A percentile compares a stretch with the other conserved stretches of the same genome.
Evolutionary conservation across 2,888 invertebrate genomes (phyloP).

Genomic region (Helleia helle): DNA sequence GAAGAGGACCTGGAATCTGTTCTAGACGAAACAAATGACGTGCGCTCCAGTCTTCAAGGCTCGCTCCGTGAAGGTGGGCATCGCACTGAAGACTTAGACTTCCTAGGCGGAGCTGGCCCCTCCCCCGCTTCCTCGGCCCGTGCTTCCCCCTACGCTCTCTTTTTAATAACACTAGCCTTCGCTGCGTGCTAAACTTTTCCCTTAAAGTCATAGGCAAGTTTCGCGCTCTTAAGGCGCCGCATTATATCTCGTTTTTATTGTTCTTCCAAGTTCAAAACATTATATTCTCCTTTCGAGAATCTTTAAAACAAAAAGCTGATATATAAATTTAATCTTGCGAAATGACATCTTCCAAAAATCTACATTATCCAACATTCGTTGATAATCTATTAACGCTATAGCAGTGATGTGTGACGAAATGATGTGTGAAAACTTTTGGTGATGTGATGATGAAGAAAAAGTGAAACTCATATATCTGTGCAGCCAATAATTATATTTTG

Average conservation of each 20-base stretch:
- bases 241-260: constrained; percentile 4
- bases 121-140: constrained; percentile 32
- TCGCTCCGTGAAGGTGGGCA: constrained; percentile 76
- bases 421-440: no score
- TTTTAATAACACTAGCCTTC: constrained; percentile 52
- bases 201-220: constrained; percentile 29
- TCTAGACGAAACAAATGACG: constrained; percentile 60
- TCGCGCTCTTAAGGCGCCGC: background rate
- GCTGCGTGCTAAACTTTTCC: constrained; percentile 52
- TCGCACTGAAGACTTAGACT: constrained; percentile 55
- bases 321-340: background rate
- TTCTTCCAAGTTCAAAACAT: constrained; percentile 6
- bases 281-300: background rate
- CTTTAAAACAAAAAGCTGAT: background rate
- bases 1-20: constrained; percentile 57
- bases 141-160: constrained; percentile 34
- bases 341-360: background rate
- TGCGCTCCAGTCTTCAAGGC: constrained; percentile 79
- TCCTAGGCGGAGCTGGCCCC: constrained; percentile 51
- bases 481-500: background rate
- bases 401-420: no score
- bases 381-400: no score
- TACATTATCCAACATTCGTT: no score
- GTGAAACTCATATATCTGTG: background rate
- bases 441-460: background rate